These are phyloP conservation scores for Margarornis squamiger DNA, from an alignment of 2,797 vertebrate species.

Conservation along the genomic window DNA sequence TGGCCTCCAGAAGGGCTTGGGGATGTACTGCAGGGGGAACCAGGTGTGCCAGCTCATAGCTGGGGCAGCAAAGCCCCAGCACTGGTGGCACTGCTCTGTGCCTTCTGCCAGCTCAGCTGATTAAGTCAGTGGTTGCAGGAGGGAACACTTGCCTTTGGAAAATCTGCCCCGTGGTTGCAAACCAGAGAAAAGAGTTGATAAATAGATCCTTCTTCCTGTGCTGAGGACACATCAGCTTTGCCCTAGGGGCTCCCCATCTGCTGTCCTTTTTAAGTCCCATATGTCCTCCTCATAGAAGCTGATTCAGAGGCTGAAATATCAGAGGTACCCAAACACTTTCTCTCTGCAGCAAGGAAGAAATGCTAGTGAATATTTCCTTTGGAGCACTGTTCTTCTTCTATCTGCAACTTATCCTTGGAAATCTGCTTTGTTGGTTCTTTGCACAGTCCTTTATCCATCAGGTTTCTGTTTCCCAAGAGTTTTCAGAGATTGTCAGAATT, in stretches of 20 bases:
- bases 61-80: background rate
- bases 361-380: background rate
- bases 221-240: background rate
- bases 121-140: background rate
- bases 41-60: slow-evolving; percentile 52
- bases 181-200: background rate
- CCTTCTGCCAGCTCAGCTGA: background rate
- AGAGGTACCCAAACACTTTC: background rate
- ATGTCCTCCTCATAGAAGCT: background rate
- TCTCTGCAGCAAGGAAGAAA: background rate
- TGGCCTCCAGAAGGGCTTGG: slow-evolving; percentile 33
- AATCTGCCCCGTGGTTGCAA: background rate
- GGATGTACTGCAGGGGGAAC: slow-evolving; percentile 61
- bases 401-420: background rate
- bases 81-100: background rate
- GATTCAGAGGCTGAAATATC: background rate
- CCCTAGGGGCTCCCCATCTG: background rate
- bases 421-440: background rate
- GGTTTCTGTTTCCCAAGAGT: background rate
- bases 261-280: background rate
- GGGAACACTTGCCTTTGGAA: background rate
- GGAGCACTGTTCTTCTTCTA: background rate
- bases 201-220: background rate
- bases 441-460: background rate
- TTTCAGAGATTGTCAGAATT: background rate